Conservation (phyloP, 2,113 vertebrate genomes). For the Regulus satrapa region DNA sequence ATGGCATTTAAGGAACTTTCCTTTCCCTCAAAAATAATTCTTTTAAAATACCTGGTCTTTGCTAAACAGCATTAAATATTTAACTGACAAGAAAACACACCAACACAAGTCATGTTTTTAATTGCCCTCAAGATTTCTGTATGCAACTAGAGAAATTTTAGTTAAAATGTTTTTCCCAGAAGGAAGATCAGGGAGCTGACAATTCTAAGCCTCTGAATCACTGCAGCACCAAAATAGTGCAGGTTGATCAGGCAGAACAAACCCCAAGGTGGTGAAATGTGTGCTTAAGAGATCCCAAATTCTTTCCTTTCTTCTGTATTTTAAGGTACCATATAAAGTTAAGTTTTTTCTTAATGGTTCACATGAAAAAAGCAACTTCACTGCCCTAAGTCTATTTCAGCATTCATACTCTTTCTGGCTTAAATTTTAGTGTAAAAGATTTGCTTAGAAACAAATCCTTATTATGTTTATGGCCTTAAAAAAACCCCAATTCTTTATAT, state of each 20-base stretch:
- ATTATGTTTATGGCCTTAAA: background rate
- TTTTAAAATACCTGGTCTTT: background rate
- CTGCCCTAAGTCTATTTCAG: background rate
- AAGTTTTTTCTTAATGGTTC: background rate
- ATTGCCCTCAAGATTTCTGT: background rate
- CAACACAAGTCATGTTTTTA: background rate
- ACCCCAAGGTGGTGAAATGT: background rate
- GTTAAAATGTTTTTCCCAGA: background rate
- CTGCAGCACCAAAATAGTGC: background rate
- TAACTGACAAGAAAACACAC: background rate
- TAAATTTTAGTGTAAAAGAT: background rate
- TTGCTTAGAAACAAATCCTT: background rate
- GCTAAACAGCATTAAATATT: background rate
- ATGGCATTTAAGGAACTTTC: background rate
- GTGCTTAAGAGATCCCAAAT: background rate
- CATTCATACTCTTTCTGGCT: background rate
- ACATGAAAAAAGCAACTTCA: background rate
- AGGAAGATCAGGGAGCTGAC: background rate
- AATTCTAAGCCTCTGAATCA: background rate
- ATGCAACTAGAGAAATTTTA: background rate
- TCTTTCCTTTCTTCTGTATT: background rate
- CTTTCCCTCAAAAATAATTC: background rate
- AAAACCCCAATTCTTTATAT: background rate
- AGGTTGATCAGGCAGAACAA: background rate
- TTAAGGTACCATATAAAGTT: background rate